These are phyloP conservation scores for Muschampia plurimacula DNA, from an alignment of 2,888 invertebrate species.

Conservation along the genomic window DNA sequence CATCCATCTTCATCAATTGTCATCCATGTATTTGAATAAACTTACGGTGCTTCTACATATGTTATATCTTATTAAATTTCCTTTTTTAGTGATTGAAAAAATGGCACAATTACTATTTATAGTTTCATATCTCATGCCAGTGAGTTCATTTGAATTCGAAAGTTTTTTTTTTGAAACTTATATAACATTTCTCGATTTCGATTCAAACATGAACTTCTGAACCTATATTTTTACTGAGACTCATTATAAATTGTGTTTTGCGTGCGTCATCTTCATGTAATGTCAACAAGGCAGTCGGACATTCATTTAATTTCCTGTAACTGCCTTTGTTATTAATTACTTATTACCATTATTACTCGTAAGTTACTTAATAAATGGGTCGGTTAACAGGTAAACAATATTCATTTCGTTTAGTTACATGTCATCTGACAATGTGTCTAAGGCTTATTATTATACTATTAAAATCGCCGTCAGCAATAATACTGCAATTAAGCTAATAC, in stretches of 20 bases:
- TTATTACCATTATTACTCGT: constrained; percentile 25
- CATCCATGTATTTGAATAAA: background rate
- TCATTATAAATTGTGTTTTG: background rate
- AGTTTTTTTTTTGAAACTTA: no score
- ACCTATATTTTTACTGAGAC: background rate
- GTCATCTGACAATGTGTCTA: no score
- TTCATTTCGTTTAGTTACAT: no score
- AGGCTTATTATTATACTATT: no score
- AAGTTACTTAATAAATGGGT: constrained; percentile 1
- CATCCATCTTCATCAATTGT: background rate
- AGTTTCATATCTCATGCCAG: no score
- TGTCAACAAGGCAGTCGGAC: constrained; percentile 26
- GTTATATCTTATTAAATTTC: no score
- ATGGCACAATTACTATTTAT: no score
- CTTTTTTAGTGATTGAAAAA: no score
- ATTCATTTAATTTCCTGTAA: constrained; percentile 42
- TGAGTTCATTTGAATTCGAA: no score
- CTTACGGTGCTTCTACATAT: background rate
- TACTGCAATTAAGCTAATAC: background rate
- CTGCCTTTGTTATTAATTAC: background rate
- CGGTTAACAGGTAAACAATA: constrained; percentile 6
- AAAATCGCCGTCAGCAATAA: background rate
- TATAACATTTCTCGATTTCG: no score
- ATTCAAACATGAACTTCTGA: no score
- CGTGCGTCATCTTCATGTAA: constrained; percentile 36